Evolutionary conservation across 2,113 vertebrate species (phyloP).

Genomic region (Ranitomeya variabilis): DNA sequence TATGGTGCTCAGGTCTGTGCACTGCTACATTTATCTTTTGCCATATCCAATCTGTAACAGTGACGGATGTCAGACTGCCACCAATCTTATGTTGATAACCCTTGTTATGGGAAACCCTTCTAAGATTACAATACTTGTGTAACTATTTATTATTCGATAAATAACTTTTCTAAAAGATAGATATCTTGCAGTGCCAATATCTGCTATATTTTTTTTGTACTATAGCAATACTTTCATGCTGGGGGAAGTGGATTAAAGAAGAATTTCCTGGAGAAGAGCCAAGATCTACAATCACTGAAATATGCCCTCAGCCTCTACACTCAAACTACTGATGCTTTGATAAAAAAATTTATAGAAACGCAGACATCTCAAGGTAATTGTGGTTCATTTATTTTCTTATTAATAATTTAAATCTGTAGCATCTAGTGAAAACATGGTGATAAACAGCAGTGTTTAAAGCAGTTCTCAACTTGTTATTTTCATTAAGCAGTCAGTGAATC

Average conservation of each 20-base stretch:
- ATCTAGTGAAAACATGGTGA: slow-evolving; percentile 11
- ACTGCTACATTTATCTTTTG: too few relatives aligned
- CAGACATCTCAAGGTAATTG: slow-evolving; percentile 93
- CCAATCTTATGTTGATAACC: too few relatives aligned
- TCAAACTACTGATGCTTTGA: slow-evolving; percentile 93
- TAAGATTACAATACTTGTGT: background rate
- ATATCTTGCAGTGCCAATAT: background rate
- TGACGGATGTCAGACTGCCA: too few relatives aligned
- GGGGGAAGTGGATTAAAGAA: slow-evolving; percentile 97
- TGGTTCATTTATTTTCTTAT: slow-evolving; percentile 11
- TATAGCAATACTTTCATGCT: slow-evolving; percentile 98
- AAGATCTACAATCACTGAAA: slow-evolving; percentile 91
- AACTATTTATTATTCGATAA: background rate
- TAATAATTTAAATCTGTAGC: slow-evolving; percentile 4
- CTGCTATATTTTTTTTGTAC: slow-evolving; percentile 33
- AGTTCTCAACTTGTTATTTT: background rate
- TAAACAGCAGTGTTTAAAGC: background rate
- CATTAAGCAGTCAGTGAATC: background rate
- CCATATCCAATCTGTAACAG: too few relatives aligned
- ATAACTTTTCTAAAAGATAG: background rate
- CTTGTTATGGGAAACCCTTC: too few relatives aligned
- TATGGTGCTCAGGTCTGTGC: too few relatives aligned
- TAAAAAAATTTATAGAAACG: slow-evolving; percentile 97
- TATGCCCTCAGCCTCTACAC: slow-evolving; percentile 97
- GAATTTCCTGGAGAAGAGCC: slow-evolving; percentile 95